phyloP scores from a whole-genome alignment of 2,888 invertebrate genomes.

The Trachelus troglodyta region DNA sequence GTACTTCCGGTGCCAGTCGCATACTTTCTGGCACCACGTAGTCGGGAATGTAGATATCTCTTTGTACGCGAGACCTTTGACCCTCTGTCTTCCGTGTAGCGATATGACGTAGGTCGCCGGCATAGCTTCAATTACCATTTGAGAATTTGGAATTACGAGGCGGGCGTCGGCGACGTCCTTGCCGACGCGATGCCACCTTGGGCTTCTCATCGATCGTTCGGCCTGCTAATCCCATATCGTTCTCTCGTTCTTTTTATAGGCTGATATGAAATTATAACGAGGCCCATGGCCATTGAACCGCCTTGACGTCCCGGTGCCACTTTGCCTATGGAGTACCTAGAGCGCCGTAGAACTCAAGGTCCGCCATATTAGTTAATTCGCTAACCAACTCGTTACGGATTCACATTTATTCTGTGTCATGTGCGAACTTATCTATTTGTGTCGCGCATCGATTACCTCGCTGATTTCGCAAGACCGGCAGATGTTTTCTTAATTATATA shows the following conservation, averaged over 20 bases:
- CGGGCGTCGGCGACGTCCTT: background rate
- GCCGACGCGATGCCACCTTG: too few relatives aligned
- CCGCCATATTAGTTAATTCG: background rate
- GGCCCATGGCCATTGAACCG: constrained; percentile 1
- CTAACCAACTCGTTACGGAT: background rate
- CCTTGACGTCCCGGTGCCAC: background rate
- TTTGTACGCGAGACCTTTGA: background rate
- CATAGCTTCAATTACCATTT: background rate
- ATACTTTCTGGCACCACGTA: background rate
- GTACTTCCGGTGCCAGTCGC: constrained; percentile 26
- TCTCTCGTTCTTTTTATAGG: constrained; percentile 30
- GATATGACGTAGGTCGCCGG: background rate
- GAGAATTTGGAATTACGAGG: background rate
- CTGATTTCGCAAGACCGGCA: background rate
- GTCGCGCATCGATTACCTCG: background rate
- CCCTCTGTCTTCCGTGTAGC: background rate
- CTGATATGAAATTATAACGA: constrained; percentile 13
- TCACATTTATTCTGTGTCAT: background rate
- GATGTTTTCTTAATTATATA: background rate
- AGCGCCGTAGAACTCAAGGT: background rate
- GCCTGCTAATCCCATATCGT: background rate
- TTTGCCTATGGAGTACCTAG: background rate
- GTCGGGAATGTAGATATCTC: background rate
- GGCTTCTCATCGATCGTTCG: background rate
- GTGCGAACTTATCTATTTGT: background rate